A percentile compares a stretch with the other conserved stretches of the same genome.
Conservation (phyloP, 1,140 invertebrate species). For the Ceratoteleas bidentatus region DNA sequence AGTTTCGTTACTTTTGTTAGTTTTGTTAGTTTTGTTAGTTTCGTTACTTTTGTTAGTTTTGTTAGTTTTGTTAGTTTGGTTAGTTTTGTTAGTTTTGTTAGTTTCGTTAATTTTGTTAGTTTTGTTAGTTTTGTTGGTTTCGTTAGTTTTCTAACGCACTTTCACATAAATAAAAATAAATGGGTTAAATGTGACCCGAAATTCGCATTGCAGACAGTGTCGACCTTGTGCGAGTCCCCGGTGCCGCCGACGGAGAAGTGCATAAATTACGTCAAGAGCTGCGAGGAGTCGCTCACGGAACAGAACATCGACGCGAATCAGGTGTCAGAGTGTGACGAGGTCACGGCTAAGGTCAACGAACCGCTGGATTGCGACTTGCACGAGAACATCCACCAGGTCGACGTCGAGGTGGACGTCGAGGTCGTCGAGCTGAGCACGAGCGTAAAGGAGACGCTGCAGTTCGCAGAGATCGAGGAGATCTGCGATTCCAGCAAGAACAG, state of each 20-base stretch:
- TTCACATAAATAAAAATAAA: too few relatives aligned
- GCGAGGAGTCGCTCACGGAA: constrained; percentile 69
- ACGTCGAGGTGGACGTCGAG: constrained; percentile 75
- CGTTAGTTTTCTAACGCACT: too few relatives aligned
- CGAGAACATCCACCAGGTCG: constrained; percentile 50
- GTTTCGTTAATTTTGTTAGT: too few relatives aligned
- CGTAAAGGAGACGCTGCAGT: constrained; percentile 77
- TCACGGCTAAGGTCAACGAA: constrained; percentile 54
- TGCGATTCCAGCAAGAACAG: constrained; percentile 74
- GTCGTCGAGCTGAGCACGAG: constrained; percentile 76
- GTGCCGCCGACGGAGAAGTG: constrained; percentile 77
- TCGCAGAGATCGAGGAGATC: constrained; percentile 78
- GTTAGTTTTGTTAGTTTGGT: too few relatives aligned
- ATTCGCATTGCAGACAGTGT: constrained; percentile 77
- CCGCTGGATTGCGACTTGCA: constrained; percentile 38
- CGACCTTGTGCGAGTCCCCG: constrained; percentile 73
- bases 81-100: too few relatives aligned
- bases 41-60: too few relatives aligned
- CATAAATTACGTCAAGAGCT: constrained; percentile 78
- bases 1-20: too few relatives aligned
- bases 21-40: too few relatives aligned
- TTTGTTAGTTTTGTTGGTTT: too few relatives aligned
- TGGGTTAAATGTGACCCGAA: too few relatives aligned
- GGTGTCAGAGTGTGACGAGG: constrained; percentile 42
- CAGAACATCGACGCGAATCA: constrained; percentile 50